Conservation (phyloP, 2,888 invertebrate genomes). For the Oscheius sp. region DNA sequence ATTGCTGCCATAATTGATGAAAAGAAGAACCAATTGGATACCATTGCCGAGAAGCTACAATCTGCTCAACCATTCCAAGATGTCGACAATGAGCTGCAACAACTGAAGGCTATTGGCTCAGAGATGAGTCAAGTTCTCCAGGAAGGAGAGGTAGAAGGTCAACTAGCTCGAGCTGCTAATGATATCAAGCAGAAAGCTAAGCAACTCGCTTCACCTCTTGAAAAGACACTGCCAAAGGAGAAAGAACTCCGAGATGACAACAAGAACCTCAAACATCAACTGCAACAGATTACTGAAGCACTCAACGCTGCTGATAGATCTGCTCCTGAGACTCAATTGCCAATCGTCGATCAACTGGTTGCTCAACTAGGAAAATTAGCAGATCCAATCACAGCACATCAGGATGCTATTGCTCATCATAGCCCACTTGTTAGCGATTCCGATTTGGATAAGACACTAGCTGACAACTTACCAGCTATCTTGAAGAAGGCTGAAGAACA, state of each 20-base stretch:
- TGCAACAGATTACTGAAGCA: not conserved
- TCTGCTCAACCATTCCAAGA: slow-evolving; percentile 4
- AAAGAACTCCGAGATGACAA: slow-evolving; percentile 26
- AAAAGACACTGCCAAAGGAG: slow-evolving; percentile 8
- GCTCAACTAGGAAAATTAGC: not conserved
- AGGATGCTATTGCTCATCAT: not conserved
- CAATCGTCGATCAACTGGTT: slow-evolving; percentile 9
- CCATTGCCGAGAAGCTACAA: slow-evolving; percentile 14
- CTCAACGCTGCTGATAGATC: not conserved
- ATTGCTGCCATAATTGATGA: slow-evolving; percentile 30
- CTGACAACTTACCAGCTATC: slow-evolving; percentile 12
- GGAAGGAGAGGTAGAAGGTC: slow-evolving; percentile 14
- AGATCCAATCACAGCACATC: slow-evolving; percentile 1
- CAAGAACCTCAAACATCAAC: slow-evolving; percentile 12
- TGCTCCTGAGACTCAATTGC: slow-evolving; percentile 15
- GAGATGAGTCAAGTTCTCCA: not conserved
- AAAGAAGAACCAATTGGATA: slow-evolving; percentile 25
- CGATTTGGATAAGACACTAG: slow-evolving; percentile 28
- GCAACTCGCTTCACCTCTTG: slow-evolving; percentile 15
- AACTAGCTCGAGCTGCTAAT: slow-evolving; percentile 16
- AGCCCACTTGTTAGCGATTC: slow-evolving; percentile 18
- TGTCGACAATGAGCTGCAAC: not conserved
- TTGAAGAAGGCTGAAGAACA: slow-evolving; percentile 30
- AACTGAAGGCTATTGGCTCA: not conserved
- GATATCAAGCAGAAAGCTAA: slow-evolving; percentile 18